Evolutionary conservation across 2,113 vertebrate species (phyloP).

Genomic region (Physeter macrocephalus): DNA sequence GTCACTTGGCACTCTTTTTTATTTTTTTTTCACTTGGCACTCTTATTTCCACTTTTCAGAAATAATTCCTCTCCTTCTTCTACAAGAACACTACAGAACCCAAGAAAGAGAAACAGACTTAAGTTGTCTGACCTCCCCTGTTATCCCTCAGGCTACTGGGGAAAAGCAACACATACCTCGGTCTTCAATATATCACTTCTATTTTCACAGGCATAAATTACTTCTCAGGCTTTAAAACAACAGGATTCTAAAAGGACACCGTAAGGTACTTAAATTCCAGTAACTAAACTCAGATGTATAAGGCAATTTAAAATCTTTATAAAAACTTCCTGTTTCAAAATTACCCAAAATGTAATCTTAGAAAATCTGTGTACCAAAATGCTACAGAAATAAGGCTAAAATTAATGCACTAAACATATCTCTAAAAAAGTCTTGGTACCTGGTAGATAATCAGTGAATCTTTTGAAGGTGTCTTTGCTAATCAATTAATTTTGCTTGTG

Average conservation of each 20-base stretch:
- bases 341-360: slow-evolving; percentile 4
- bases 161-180: slow-evolving; percentile 57
- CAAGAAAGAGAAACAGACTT: slow-evolving; percentile 46
- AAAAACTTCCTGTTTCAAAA: slow-evolving; percentile 64
- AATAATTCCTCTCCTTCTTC: slow-evolving; percentile 7
- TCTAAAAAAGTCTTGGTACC: background rate
- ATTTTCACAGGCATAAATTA: slow-evolving; percentile 74
- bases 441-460: background rate
- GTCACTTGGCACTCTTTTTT: background rate
- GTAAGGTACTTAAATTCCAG: slow-evolving; percentile 63
- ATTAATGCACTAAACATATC: background rate
- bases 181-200: slow-evolving; percentile 63
- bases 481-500: slow-evolving; percentile 16
- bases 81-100: background rate
- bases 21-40: background rate
- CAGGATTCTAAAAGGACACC: slow-evolving; percentile 63
- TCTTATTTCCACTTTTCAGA: slow-evolving; percentile 16
- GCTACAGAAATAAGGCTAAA: background rate
- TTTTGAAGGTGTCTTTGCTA: background rate
- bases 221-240: slow-evolving; percentile 71
- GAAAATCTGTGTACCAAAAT: slow-evolving; percentile 15
- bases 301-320: slow-evolving; percentile 70
- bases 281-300: slow-evolving; percentile 73
- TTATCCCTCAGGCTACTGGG: slow-evolving; percentile 52
- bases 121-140: slow-evolving; percentile 44